Percentiles rank a stretch among this genome's conserved stretches.
phyloP scores from a whole-genome alignment of 2,797 vertebrate species.

The Anguilla obscura region DNA sequence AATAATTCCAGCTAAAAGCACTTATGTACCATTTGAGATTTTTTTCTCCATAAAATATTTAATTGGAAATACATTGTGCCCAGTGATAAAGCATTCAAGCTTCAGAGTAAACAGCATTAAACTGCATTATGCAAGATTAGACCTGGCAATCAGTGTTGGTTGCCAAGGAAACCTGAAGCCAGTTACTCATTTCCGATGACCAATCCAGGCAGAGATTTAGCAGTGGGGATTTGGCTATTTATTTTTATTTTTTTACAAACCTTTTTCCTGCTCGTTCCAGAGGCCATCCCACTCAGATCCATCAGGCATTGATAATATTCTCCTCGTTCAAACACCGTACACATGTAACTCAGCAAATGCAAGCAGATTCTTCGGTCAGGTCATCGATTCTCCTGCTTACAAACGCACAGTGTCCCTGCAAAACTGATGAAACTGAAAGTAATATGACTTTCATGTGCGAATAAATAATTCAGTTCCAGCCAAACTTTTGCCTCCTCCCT shows the following conservation, averaged over 20 bases:
- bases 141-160: constrained; percentile 47
- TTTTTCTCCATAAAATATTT: constrained; percentile 10
- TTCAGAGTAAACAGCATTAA: constrained; percentile 56
- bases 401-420: not conserved
- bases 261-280: constrained; percentile 18
- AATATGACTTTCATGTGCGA: not conserved
- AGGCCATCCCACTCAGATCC: not conserved
- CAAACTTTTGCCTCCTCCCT: not conserved
- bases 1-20: not conserved
- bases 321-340: not conserved
- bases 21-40: not conserved
- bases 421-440: constrained; percentile 15
- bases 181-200: constrained; percentile 56
- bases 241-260: constrained; percentile 9
- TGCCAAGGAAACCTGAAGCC: constrained; percentile 47
- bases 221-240: constrained; percentile 51
- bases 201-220: constrained; percentile 51
- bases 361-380: not conserved
- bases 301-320: not conserved
- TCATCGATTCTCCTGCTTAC: not conserved
- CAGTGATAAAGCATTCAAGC: constrained; percentile 40
- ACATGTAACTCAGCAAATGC: not conserved
- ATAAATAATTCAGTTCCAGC: constrained; percentile 6
- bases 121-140: constrained; percentile 64
- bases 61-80: constrained; percentile 41